Percentiles rank a stretch among this genome's conserved stretches.
phyloP scores from a whole-genome alignment of 2,888 invertebrate genomes.

The Drosophila paranaensis region DNA sequence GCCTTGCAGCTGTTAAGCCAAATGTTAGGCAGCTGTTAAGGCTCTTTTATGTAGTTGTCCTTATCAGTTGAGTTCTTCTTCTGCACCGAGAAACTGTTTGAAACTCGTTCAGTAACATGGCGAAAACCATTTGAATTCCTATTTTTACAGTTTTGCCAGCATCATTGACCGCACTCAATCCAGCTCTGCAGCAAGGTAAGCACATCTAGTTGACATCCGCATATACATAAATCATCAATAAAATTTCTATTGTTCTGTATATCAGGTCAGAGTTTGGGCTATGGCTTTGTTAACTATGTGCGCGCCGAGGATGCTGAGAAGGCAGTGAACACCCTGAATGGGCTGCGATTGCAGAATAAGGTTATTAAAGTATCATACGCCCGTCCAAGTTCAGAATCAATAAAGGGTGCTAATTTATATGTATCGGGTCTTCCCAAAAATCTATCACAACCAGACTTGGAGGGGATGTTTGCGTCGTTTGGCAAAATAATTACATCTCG shows the following conservation, averaged over 20 bases:
- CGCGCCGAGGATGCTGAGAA: conserved; percentile 99
- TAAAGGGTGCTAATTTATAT: conserved; percentile 99
- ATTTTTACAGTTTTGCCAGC: conserved; percentile 82
- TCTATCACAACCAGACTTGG: conserved; percentile 97
- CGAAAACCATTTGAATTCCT: conserved; percentile 10
- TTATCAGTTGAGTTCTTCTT: neutral
- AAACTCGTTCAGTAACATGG: conserved; percentile 9
- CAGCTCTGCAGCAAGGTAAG: conserved; percentile 84
- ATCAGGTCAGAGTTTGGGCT: conserved; percentile 98
- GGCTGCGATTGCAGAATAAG: conserved; percentile 99
- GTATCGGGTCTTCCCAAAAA: conserved; percentile 98
- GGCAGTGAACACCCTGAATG: conserved; percentile 99
- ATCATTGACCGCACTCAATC: conserved; percentile 84
- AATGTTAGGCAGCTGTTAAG: neutral
- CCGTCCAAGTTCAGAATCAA: conserved; percentile 98
- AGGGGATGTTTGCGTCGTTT: conserved; percentile 96
- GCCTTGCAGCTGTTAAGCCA: neutral
- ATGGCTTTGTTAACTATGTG: conserved; percentile 99
- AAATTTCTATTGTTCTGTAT: neutral
- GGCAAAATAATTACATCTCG: conserved; percentile 98
- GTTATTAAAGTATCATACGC: conserved; percentile 99
- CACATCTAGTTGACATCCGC: neutral
- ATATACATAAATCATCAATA: neutral
- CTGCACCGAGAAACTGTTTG: neutral
- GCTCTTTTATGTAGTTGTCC: neutral